A percentile compares a stretch with the other conserved stretches of the same genome.
These are phyloP conservation scores for Drosophila austrosaltans DNA, from an alignment of 2,888 invertebrate genomes.

Conservation along the genomic window DNA sequence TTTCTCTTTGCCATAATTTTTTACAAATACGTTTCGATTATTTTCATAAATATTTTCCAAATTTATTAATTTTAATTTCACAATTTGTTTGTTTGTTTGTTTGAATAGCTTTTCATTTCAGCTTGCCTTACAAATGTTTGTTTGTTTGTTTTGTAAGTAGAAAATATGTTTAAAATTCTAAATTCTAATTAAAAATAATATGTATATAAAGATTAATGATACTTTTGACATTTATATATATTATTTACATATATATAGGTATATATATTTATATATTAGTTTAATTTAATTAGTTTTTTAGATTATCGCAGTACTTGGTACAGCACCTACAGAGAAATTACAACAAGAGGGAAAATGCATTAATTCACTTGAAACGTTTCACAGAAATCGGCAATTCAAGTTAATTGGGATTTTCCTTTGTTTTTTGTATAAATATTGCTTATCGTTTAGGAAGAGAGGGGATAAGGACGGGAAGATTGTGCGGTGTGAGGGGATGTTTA, in stretches of 20 bases:
- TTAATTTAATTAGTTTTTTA: slow-evolving; percentile 7
- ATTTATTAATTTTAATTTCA: slow-evolving; percentile 57
- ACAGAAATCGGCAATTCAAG: slow-evolving; percentile 32
- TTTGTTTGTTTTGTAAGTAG: slow-evolving; percentile 46
- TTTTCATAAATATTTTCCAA: slow-evolving; percentile 56
- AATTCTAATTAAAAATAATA: slow-evolving; percentile 35
- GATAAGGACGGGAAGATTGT: background rate
- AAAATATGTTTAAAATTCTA: slow-evolving; percentile 51
- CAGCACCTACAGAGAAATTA: slow-evolving; percentile 59
- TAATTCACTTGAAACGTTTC: slow-evolving; percentile 41
- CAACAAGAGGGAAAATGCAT: slow-evolving; percentile 46
- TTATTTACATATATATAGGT: slow-evolving; percentile 39
- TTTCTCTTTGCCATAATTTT: slow-evolving; percentile 31
- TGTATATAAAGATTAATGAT: slow-evolving; percentile 49
- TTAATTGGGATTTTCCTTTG: slow-evolving; percentile 54
- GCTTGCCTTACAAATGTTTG: slow-evolving; percentile 26
- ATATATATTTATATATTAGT: slow-evolving; percentile 15
- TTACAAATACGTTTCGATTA: background rate
- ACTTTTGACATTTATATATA: slow-evolving; percentile 36
- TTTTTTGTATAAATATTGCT: slow-evolving; percentile 17
- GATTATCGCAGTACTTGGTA: slow-evolving; percentile 74
- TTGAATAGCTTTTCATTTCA: slow-evolving; percentile 41
- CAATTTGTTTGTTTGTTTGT: slow-evolving; percentile 38
- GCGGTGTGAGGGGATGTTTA: background rate
- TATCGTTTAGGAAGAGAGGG: background rate